Evolutionary conservation across 2,888 invertebrate species (phyloP).

Genomic region (Formica aserva): DNA sequence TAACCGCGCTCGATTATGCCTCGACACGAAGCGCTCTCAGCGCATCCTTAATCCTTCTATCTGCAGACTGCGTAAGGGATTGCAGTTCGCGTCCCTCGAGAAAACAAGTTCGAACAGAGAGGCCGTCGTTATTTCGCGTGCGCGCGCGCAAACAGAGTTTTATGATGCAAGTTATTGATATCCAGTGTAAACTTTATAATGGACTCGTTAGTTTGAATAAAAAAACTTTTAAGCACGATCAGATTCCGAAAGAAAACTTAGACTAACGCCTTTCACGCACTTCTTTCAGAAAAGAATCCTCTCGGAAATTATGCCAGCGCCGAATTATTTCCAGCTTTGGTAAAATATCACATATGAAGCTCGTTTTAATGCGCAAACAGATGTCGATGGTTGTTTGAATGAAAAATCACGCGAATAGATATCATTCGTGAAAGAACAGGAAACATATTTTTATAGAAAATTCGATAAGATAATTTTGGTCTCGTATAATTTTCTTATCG

Average conservation of each 20-base stretch:
- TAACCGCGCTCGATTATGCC: slow-evolving; percentile 54
- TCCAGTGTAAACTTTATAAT: slow-evolving; percentile 39
- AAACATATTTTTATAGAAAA: slow-evolving; percentile 17
- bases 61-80: neutral
- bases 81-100: slow-evolving; percentile 10
- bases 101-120: slow-evolving; percentile 31
- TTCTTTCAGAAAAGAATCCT: neutral
- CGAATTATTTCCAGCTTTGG: slow-evolving; percentile 32
- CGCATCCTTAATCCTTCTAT: slow-evolving; percentile 27
- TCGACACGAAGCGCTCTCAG: slow-evolving; percentile 22
- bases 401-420: slow-evolving; percentile 26
- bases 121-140: slow-evolving; percentile 22
- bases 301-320: neutral
- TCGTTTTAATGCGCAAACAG: slow-evolving; percentile 5
- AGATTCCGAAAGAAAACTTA: neutral
- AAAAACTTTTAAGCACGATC: neutral
- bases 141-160: slow-evolving; percentile 1
- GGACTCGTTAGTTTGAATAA: slow-evolving; percentile 15
- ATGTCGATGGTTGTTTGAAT: slow-evolving; percentile 16
- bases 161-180: slow-evolving; percentile 37
- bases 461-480: neutral
- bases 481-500: slow-evolving; percentile 1
- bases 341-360: neutral
- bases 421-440: neutral
- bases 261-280: neutral